Evolutionary conservation across 2,888 invertebrate genomes (phyloP).

Genomic region (Philaethria dido): DNA sequence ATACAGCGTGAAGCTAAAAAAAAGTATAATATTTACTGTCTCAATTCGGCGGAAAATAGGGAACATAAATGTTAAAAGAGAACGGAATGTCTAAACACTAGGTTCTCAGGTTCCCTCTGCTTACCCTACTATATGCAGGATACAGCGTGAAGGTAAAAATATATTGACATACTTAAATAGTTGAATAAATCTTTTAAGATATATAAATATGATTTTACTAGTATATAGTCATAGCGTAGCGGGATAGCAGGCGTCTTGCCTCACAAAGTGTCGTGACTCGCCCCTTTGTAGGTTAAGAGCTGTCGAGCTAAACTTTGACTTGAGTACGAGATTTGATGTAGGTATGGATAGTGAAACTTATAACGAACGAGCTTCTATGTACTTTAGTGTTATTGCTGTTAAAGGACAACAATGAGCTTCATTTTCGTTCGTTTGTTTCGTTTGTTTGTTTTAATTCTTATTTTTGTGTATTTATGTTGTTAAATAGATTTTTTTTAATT

Average conservation of each 20-base stretch:
- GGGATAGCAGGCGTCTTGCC: constrained; percentile 22
- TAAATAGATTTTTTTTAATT: no score
- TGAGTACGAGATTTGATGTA: constrained; percentile 32
- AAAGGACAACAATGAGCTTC: background rate
- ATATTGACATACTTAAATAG: no score
- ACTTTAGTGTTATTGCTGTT: background rate
- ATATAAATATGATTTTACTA: constrained; percentile 1
- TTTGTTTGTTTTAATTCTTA: background rate
- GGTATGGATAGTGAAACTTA: constrained; percentile 19
- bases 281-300: constrained; percentile 42
- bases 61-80: no score
- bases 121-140: no score
- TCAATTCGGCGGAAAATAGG: no score
- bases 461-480: no score
- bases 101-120: no score
- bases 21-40: no score
- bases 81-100: no score
- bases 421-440: background rate
- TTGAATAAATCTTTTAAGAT: background rate
- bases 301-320: constrained; percentile 39
- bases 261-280: constrained; percentile 33
- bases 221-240: background rate
- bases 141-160: no score
- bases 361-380: constrained; percentile 16
- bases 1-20: no score